A percentile compares a stretch with the other conserved stretches of the same genome.
These are phyloP conservation scores for Ispidina picta DNA, from an alignment of 2,797 vertebrate species.

Conservation along the genomic window DNA sequence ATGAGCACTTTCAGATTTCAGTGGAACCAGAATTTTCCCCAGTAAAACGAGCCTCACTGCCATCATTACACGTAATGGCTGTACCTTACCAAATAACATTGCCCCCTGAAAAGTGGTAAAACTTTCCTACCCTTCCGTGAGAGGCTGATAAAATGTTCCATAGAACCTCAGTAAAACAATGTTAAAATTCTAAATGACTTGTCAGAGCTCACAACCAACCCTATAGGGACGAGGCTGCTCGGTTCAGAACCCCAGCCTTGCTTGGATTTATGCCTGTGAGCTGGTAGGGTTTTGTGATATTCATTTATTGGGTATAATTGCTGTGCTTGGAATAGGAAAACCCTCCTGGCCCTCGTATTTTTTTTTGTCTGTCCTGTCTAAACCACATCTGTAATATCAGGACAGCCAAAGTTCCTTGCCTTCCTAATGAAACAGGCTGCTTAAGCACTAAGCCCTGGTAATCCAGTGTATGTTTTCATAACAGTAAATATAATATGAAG, in stretches of 20 bases:
- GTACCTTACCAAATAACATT: accelerated
- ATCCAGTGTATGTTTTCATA: slow-evolving; percentile 51
- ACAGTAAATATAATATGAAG: not conserved
- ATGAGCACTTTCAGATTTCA: not conserved
- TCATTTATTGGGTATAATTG: not conserved
- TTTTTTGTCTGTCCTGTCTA: not conserved
- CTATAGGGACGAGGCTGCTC: not conserved
- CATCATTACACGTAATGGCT: not conserved
- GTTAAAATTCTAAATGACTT: not conserved
- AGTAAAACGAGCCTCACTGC: not conserved
- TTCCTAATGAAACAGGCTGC: slow-evolving; percentile 10
- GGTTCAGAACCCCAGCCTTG: not conserved
- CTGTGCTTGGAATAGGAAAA: not conserved
- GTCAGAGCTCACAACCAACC: not conserved
- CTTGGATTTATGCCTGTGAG: not conserved
- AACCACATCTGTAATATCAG: not conserved
- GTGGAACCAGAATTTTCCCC: not conserved
- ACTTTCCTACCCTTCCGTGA: not conserved
- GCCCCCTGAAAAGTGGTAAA: not conserved
- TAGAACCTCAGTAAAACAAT: not conserved
- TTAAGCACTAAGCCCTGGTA: slow-evolving; percentile 39
- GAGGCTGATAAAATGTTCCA: accelerated
- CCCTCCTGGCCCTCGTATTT: not conserved
- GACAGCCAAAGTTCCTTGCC: slow-evolving; percentile 8
- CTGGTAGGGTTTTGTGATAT: not conserved